phyloP scores from a whole-genome alignment of 2,113 vertebrate species.

The Lepus americanus region DNA sequence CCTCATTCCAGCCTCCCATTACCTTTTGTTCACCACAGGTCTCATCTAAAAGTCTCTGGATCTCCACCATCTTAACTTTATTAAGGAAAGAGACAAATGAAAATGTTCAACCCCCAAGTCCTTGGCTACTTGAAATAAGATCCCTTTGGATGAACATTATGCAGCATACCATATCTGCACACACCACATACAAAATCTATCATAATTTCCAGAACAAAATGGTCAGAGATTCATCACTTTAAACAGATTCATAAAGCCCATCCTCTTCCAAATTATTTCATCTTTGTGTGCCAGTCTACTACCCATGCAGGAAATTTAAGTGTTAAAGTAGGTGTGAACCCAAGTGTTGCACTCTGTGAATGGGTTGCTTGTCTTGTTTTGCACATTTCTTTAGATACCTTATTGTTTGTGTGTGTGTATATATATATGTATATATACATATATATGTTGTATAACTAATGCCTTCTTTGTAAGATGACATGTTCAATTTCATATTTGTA shows the following conservation, averaged over 20 bases:
- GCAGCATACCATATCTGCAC: too few species aligned
- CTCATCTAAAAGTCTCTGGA: neutral
- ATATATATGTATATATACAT: too few species aligned
- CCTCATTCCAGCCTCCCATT: neutral
- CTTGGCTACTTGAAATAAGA: neutral
- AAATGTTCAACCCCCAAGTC: neutral
- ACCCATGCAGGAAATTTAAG: neutral
- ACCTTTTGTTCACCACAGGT: neutral
- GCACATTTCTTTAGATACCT: neutral
- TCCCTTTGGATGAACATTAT: neutral
- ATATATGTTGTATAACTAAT: too few species aligned
- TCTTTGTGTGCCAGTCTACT: neutral
- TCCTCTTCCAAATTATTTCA: neutral
- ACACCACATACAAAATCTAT: rapidly evolving
- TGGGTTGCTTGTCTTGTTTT: rapidly evolving
- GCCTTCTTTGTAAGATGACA: neutral
- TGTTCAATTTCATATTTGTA: neutral
- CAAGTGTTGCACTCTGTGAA: neutral
- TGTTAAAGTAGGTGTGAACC: neutral
- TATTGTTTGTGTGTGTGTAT: too few species aligned
- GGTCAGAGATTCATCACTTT: neutral
- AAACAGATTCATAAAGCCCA: neutral
- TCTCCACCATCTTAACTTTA: neutral
- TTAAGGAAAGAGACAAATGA: neutral
- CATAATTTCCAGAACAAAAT: neutral